These are phyloP conservation scores for Pseudococcus longispinus DNA, from an alignment of 2,888 invertebrate species.

Conservation along the genomic window DNA sequence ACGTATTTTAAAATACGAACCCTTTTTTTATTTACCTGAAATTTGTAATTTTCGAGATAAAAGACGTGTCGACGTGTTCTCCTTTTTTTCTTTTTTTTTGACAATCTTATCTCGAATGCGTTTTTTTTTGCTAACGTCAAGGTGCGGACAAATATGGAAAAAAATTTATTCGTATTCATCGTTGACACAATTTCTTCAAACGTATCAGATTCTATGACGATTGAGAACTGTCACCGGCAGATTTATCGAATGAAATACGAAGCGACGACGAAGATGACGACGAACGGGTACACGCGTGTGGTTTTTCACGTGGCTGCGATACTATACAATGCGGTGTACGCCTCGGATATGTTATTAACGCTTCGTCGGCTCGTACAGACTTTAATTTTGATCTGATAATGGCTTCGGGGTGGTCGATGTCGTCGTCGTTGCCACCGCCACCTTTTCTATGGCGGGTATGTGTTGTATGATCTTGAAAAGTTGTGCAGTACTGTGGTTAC, in stretches of 20 bases:
- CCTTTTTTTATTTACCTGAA: too few relatives aligned
- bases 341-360: constrained; percentile 8
- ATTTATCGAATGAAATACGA: constrained; percentile 23
- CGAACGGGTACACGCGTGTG: neutral
- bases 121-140: too few relatives aligned
- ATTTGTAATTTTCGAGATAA: too few relatives aligned
- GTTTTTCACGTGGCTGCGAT: neutral
- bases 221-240: neutral
- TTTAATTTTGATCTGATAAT: constrained; percentile 26
- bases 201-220: neutral
- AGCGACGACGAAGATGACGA: too few relatives aligned
- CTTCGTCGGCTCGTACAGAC: neutral
- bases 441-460: neutral
- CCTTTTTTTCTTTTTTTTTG: too few relatives aligned
- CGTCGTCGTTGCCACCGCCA: neutral
- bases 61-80: too few relatives aligned
- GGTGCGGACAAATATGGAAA: neutral
- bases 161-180: neutral
- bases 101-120: too few relatives aligned
- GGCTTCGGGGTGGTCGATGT: neutral
- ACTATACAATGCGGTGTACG: neutral
- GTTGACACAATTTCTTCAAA: neutral
- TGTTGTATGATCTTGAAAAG: neutral
- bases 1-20: too few relatives aligned
- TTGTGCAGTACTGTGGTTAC: neutral